Base-by-base conservation (phyloP, 2,888 invertebrate species). In the Rosalia funebris region DNA sequence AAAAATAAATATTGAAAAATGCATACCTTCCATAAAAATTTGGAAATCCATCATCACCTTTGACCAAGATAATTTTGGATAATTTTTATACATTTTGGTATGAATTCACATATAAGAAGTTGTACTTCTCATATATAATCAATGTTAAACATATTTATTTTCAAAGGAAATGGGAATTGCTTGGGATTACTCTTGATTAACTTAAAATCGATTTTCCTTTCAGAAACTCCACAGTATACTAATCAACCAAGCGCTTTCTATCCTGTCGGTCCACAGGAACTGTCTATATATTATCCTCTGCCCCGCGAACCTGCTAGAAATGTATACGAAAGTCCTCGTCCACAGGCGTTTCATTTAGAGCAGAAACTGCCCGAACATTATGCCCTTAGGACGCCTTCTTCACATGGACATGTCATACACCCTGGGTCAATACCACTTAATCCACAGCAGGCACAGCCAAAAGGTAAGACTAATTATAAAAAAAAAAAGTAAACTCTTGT, bases 391-490 rank as follows among this genome's bases (percentile, higher is more conserved):
- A 84, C 85, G 1, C 81, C 83, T 11, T 63, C 77, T 7, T 74
- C 75, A 2, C 79, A 77, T 58, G 82, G 83, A 57, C 86, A 86
- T 66, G 84, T 86, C n/a, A 83, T 86, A 46, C 86, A 86, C 70
- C 83, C 84, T 20, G 83, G 84, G 46, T 79, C 84, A 4, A 84
- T 87, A 64, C 84, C 86, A 0, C 83, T 86, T 60, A 86, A 83
- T 70, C 85, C 86, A 60, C 83, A 84, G 17, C 65, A 66, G 20
- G 60, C 64, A 9, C 53, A 67, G 12, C 65, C 71, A 1, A 73
- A 73, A 69, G 66, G 71, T 67, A 65, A 48, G 25, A 9, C 20
- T 15, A 15, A n/a, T 47, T n/a, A n/a, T n/a, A n/a, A n/a, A n/a
- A n/a, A n/a, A n/a, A n/a, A n/a, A n/a, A n/a, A n/a, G n/a, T n/a